Base-by-base conservation (phyloP, 2,113 vertebrate genomes). In the Paradoxurus hermaphroditus region DNA sequence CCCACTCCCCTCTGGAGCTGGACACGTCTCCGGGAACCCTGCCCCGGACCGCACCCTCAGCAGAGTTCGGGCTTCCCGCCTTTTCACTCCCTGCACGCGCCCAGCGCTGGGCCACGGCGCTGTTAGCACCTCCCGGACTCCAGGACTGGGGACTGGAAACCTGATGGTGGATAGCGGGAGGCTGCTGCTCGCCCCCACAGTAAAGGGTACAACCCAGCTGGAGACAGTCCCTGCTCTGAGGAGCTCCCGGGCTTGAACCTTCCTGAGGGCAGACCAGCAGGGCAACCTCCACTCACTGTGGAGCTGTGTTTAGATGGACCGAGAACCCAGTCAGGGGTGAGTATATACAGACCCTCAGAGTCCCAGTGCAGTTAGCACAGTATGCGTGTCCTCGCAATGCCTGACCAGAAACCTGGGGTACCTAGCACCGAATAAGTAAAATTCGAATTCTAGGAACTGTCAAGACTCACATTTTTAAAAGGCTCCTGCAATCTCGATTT, bases 141-240 rank as follows among this genome's bases (percentile, higher is more conserved):
- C 21, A 19, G 31, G 2, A 39, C 6, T n/a, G 18, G 36, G 18
- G 29, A 59, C 63, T 23, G 8, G 85, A 90, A 14, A 34, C 84
- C 49, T 4, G 21, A 27, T 0, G 0, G 7, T 29, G 12, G 0
- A 16, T 18, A 7, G 8, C 6, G 4, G 72, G 16, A 7, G 4
- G 41, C 10, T 23, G 53, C 53, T 18, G 7, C 51, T 75, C 4
- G 0, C 14, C 49, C 44, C 39, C n/a, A 87, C 12, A 27, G 19
- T 75, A 3, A 46, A 6, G 68, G 27, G 34, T 12, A 19, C 39
- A 12, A 4, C 44, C 73, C 49, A 27, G 4, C 10, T 16, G 21
- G 5, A 29, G 12, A 39, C 44, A 72, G 34, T 39, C 7, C 49
- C 36, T 21, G 72, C 27, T 29, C 82, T 29, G 53, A 72, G 27